phyloP scores from a whole-genome alignment of 2,888 invertebrate species.

The Microdon myrmicae region DNA sequence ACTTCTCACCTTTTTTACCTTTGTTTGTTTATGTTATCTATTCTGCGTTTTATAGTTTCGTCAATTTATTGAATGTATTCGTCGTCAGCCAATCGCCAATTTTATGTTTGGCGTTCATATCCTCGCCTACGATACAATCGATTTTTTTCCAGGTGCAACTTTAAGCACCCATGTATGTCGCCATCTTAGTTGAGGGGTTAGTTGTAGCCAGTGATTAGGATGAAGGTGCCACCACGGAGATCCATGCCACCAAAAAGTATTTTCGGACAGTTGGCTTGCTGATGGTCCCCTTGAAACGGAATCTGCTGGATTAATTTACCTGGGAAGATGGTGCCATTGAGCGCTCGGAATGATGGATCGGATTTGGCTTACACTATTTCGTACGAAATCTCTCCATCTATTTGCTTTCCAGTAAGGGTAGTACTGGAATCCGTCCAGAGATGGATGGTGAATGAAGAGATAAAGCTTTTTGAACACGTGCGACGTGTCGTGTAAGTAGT shows the following conservation, averaged over 20 bases:
- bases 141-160: too few relatives aligned
- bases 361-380: slow-evolving; percentile 11
- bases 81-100: too few relatives aligned
- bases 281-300: slow-evolving; percentile 6
- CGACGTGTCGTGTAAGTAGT: not conserved
- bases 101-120: too few relatives aligned
- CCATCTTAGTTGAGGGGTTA: not conserved
- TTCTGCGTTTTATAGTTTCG: too few relatives aligned
- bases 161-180: slow-evolving; percentile 5
- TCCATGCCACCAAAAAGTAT: slow-evolving; percentile 8
- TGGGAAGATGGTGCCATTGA: slow-evolving; percentile 9
- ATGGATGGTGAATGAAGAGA: too few relatives aligned
- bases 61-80: too few relatives aligned
- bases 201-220: not conserved
- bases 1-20: too few relatives aligned
- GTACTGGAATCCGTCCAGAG: slow-evolving; percentile 22
- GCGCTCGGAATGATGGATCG: slow-evolving; percentile 15
- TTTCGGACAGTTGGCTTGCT: slow-evolving; percentile 3
- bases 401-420: slow-evolving; percentile 16
- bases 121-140: too few relatives aligned
- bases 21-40: too few relatives aligned
- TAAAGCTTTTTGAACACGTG: not conserved
- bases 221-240: slow-evolving; percentile 3
- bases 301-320: slow-evolving; percentile 7
- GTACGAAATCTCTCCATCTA: slow-evolving; percentile 21